Evolutionary conservation across 35 echinoderm and acorn worm genomes (phyloP).

Genomic region (Heliocidaris erythrogramma): DNA sequence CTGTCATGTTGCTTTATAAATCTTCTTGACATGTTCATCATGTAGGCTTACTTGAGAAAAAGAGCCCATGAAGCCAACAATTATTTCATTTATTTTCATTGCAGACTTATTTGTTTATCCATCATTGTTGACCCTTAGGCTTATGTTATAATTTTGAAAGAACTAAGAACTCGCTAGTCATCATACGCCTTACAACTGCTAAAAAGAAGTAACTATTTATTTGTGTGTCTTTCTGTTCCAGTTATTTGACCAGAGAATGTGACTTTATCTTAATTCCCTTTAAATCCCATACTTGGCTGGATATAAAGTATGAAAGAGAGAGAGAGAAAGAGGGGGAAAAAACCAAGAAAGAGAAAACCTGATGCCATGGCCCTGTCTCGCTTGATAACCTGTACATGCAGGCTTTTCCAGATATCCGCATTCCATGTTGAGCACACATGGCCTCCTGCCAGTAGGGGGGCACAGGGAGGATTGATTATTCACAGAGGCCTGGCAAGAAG

Average conservation of each 20-base stretch:
- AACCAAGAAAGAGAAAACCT: not conserved
- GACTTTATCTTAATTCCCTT: slow-evolving; percentile 8
- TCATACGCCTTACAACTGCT: too few relatives aligned
- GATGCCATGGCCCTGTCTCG: slow-evolving; percentile 21
- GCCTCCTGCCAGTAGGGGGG: slow-evolving; percentile 46
- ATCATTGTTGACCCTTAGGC: too few relatives aligned
- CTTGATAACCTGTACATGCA: slow-evolving; percentile 20
- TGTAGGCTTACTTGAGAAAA: too few relatives aligned
- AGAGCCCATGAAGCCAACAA: too few relatives aligned
- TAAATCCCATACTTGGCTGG: slow-evolving; percentile 10
- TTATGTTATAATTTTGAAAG: too few relatives aligned
- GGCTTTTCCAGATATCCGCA: slow-evolving; percentile 53
- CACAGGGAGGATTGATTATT: not conserved
- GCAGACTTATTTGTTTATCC: too few relatives aligned
- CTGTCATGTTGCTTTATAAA: too few relatives aligned
- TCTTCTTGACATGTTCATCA: too few relatives aligned
- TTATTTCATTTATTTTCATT: too few relatives aligned
- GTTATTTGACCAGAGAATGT: not conserved
- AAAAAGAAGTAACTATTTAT: too few relatives aligned
- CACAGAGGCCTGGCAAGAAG: not conserved
- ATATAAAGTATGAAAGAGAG: not conserved
- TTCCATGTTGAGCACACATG: slow-evolving; percentile 48
- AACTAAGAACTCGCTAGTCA: too few relatives aligned
- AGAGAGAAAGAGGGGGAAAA: not conserved
- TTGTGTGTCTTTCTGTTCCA: too few relatives aligned